These are phyloP conservation scores for Trachurus trachurus DNA, from an alignment of 2,797 vertebrate genomes.

Conservation along the genomic window DNA sequence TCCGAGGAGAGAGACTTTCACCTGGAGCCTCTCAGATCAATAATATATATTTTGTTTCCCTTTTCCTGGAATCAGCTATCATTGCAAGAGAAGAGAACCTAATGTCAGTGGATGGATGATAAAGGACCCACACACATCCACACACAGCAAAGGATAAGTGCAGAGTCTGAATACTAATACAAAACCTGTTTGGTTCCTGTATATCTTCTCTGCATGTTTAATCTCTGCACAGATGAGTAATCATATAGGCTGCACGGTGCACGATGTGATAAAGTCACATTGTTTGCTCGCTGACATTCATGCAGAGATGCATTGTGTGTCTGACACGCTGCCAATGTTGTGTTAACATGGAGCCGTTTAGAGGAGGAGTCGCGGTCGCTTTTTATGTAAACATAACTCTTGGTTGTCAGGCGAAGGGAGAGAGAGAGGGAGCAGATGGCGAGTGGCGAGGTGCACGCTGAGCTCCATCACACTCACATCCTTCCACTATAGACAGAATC, in stretches of 20 bases:
- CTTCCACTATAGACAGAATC: too few relatives aligned
- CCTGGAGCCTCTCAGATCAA: slow-evolving; percentile 60
- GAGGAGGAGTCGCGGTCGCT: slow-evolving; percentile 37
- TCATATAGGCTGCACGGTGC: not conserved
- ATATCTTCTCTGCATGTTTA: slow-evolving; percentile 32
- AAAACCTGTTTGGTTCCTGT: slow-evolving; percentile 1
- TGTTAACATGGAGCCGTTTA: slow-evolving; percentile 45
- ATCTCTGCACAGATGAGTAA: slow-evolving; percentile 43
- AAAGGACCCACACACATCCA: slow-evolving; percentile 33
- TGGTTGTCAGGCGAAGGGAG: slow-evolving; percentile 45
- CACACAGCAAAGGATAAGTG: slow-evolving; percentile 13
- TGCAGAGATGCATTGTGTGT: slow-evolving; percentile 14
- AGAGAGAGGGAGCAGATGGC: slow-evolving; percentile 75
- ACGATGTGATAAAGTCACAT: slow-evolving; percentile 19
- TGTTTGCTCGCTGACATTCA: slow-evolving; percentile 36
- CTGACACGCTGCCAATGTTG: slow-evolving; percentile 23
- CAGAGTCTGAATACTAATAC: slow-evolving; percentile 34
- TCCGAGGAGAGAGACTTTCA: slow-evolving; percentile 47
- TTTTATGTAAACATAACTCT: slow-evolving; percentile 68
- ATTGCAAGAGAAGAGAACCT: slow-evolving; percentile 44
- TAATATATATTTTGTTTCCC: slow-evolving; percentile 24
- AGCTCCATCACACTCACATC: slow-evolving; percentile 56
- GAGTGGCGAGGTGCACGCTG: slow-evolving; percentile 64
- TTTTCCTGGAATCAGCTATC: slow-evolving; percentile 39
- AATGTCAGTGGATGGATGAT: slow-evolving; percentile 45